These are phyloP conservation scores for Sakesphorus luctuosus DNA, from an alignment of 2,113 vertebrate species.

Conservation along the genomic window DNA sequence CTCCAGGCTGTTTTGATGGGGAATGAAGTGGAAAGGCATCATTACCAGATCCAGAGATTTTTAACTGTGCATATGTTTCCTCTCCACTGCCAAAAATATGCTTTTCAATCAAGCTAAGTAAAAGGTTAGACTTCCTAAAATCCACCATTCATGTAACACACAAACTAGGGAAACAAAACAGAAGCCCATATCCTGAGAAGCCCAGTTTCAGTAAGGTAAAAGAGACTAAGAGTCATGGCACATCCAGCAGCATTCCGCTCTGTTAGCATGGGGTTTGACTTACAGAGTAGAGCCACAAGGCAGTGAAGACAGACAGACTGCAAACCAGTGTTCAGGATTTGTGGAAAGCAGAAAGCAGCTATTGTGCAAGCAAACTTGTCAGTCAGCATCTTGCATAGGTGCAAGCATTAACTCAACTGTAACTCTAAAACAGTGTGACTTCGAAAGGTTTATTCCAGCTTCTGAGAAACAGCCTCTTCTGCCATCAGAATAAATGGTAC, in stretches of 20 bases:
- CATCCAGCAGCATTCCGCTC: neutral
- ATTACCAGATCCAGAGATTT: neutral
- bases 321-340: neutral
- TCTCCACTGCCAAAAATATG: neutral
- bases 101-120: neutral
- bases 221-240: neutral
- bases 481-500: neutral
- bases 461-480: neutral
- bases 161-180: neutral
- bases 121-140: neutral
- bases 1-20: neutral
- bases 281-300: neutral
- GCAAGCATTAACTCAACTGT: neutral
- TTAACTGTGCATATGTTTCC: neutral
- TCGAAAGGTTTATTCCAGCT: neutral
- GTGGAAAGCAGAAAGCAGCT: constrained; percentile 6
- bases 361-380: neutral
- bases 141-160: neutral
- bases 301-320: neutral
- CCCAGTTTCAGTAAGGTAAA: neutral
- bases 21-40: neutral
- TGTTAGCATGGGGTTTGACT: neutral
- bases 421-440: neutral
- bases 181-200: neutral
- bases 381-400: neutral